A percentile compares a stretch with the other conserved stretches of the same genome.
Evolutionary conservation across 2,888 invertebrate genomes (phyloP).

Genomic region (Eretmocerus hayati): DNA sequence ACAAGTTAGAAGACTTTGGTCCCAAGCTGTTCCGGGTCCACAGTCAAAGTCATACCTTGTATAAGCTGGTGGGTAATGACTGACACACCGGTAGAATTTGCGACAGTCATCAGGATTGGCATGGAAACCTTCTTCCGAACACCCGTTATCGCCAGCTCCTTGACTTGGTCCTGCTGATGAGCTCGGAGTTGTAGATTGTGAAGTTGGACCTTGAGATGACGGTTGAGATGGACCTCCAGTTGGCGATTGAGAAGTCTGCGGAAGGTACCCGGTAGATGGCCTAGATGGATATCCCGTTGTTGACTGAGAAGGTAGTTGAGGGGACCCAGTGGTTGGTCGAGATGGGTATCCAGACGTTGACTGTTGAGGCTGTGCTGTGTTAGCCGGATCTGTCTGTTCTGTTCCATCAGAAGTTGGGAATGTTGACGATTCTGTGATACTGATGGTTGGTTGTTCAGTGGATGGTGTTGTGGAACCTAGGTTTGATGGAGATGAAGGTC

Average conservation of each 20-base stretch:
- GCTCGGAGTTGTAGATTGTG: conserved; percentile 1
- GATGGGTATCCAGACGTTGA: background rate
- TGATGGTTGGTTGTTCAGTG: background rate
- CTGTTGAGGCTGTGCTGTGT: background rate
- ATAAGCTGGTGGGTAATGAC: conserved; percentile 46
- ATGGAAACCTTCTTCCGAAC: conserved; percentile 64
- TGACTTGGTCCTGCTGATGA: background rate
- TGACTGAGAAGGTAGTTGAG: background rate
- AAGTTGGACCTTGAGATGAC: background rate
- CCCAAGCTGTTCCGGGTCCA: conserved; percentile 73
- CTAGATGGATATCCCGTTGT: background rate
- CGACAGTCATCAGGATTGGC: conserved; percentile 62
- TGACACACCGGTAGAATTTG: conserved; percentile 71
- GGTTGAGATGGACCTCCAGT: background rate
- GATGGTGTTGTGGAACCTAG: conserved; percentile 3
- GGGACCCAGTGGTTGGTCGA: background rate
- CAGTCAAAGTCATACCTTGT: conserved; percentile 66
- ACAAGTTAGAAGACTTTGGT: conserved; percentile 60
- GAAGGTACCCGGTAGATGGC: background rate
- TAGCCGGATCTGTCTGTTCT: background rate
- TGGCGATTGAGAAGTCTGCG: background rate
- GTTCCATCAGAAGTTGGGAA: background rate
- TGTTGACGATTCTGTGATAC: no score
- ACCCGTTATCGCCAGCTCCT: conserved; percentile 31
- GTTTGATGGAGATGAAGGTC: background rate